Percentiles rank a stretch among this genome's conserved stretches.
Evolutionary conservation across 2,888 invertebrate genomes (phyloP).

Genomic region (Eupithecia pulchellata): DNA sequence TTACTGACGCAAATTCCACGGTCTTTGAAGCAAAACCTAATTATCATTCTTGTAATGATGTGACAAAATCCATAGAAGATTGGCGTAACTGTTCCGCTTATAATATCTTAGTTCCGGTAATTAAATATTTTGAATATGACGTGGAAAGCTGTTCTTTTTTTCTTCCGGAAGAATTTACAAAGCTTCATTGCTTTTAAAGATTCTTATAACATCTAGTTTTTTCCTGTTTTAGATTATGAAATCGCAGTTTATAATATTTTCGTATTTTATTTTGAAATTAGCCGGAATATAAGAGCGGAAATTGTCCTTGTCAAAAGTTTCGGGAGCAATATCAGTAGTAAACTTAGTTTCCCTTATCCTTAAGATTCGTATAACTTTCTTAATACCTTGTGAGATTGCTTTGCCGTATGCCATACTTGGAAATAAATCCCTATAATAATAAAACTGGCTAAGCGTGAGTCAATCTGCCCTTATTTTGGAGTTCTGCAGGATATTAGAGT

Average conservation of each 20-base stretch:
- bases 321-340: slow-evolving; percentile 73
- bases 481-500: slow-evolving; percentile 12
- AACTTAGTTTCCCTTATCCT: slow-evolving; percentile 71
- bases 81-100: slow-evolving; percentile 63
- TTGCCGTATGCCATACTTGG: slow-evolving; percentile 66
- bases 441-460: slow-evolving; percentile 16
- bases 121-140: slow-evolving; percentile 17
- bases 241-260: slow-evolving; percentile 21
- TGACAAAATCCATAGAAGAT: slow-evolving; percentile 67
- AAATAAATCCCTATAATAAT: slow-evolving; percentile 65
- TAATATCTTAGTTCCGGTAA: slow-evolving; percentile 46
- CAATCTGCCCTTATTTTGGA: neutral
- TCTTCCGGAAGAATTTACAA: neutral
- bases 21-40: slow-evolving; percentile 15
- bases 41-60: slow-evolving; percentile 54
- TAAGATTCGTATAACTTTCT: slow-evolving; percentile 80
- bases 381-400: slow-evolving; percentile 80
- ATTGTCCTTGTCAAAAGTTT: slow-evolving; percentile 73
- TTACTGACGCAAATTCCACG: slow-evolving; percentile 17
- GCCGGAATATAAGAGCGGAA: slow-evolving; percentile 58
- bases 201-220: neutral
- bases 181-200: neutral
- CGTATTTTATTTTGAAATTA: slow-evolving; percentile 41
- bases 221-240: neutral
- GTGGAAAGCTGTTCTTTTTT: neutral